Base-by-base conservation (phyloP, 1,140 invertebrate genomes). In the Holcopasites calliopsidis region DNA sequence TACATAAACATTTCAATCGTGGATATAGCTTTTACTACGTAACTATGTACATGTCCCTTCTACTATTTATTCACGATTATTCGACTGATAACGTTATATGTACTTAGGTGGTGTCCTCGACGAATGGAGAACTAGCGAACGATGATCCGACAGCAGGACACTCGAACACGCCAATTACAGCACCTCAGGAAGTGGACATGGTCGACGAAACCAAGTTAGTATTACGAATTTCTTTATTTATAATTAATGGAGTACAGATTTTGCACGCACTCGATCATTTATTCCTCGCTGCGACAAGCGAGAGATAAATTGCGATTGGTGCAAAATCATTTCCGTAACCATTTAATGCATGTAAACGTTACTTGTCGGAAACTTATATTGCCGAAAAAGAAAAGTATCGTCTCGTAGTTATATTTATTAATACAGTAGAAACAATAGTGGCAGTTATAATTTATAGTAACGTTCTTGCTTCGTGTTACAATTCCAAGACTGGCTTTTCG, bases 71-170 rank as follows among this genome's bases (percentile, higher is more conserved):
- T 0, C 33, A 13, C 5, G 18, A 52, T 31, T 8, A 49, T 70
- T 11, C 26, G 47, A 23, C 44, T 54, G 11, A 73, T 54, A 64
- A 58, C n/a, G 11, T 62, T 18, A 64, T 80, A 87, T 87, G 85
- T 88, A 90, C 84, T 83, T 93, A 99, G 97, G 98, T 99, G 93
- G 97, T 99, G 81, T 98, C 97, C 91, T 99, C 98, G 79, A 98
- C 97, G 69, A 99, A 99, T 92, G 98, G 98, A 82, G 98, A 99
- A 93, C 92, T 99, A 85, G 97, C 96, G 62, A 95, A 96, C 83
- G 98, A 99, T 92, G 98, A 99, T 93, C 97, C 97, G 31, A 97
- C 96, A 55, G 97, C 97, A 84, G 98, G 97, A 64, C 97, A 98
- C 92, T 98, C 97, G 87, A 98, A 98, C 92, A 98, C 97, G 82